A percentile compares a stretch with the other conserved stretches of the same genome.
Evolutionary conservation across 2,113 vertebrate genomes (phyloP).

Genomic region (Platycercus adscitus): DNA sequence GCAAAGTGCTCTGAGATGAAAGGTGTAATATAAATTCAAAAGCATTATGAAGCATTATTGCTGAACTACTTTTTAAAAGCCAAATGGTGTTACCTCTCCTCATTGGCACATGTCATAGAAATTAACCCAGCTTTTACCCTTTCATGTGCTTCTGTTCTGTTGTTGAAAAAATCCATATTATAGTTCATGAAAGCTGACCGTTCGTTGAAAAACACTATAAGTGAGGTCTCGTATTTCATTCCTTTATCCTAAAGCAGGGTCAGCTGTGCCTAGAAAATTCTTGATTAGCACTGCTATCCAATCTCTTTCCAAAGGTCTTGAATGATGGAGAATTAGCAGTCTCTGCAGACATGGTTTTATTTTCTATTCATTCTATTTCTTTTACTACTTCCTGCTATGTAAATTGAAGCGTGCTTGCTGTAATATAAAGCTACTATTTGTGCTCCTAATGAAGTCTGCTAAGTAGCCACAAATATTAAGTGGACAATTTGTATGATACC

Average conservation of each 20-base stretch:
- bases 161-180: not conserved
- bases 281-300: not conserved
- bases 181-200: not conserved
- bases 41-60: not conserved
- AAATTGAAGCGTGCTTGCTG: not conserved
- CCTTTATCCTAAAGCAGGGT: not conserved
- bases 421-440: not conserved
- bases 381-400: not conserved
- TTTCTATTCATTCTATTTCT: not conserved
- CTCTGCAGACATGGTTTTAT: not conserved
- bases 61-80: not conserved
- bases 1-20: not conserved
- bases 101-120: not conserved
- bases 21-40: not conserved
- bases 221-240: not conserved
- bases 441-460: not conserved
- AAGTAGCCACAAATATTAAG: not conserved
- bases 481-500: not conserved
- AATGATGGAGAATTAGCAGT: not conserved
- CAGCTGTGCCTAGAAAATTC: not conserved
- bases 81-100: not conserved
- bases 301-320: not conserved
- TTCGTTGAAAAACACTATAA: not conserved
- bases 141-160: not conserved
- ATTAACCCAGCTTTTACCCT: not conserved